phyloP scores from a whole-genome alignment of 2,113 vertebrate species.

The Nestor notabilis region DNA sequence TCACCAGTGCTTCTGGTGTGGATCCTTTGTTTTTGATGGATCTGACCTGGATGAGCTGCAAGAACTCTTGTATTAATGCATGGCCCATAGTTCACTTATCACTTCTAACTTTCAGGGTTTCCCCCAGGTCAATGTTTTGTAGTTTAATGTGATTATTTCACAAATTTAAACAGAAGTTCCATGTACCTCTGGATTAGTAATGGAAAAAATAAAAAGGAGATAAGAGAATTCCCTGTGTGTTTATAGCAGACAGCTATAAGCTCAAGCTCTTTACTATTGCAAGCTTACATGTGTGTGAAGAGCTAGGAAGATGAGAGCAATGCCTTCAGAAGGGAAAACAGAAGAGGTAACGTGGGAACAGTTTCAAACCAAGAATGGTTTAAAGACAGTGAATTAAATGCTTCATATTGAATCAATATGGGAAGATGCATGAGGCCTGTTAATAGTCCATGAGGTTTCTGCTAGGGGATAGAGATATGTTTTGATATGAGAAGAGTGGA shows the following conservation, averaged over 20 bases:
- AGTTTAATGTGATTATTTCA: neutral
- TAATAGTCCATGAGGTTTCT: neutral
- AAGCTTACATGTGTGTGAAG: neutral
- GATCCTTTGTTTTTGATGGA: neutral
- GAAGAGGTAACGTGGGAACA: neutral
- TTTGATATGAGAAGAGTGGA: neutral
- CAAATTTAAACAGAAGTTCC: neutral
- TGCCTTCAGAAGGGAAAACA: neutral
- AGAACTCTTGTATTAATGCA: neutral
- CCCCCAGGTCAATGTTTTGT: neutral
- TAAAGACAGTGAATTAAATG: neutral
- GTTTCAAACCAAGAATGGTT: neutral
- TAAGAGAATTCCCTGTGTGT: neutral
- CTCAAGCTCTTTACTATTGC: neutral
- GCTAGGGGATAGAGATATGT: neutral
- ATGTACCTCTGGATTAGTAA: neutral
- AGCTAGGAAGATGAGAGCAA: neutral
- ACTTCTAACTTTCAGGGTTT: neutral
- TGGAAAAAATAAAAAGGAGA: neutral
- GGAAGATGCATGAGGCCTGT: neutral
- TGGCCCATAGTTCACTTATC: neutral
- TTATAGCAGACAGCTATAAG: neutral
- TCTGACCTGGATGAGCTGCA: neutral
- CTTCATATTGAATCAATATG: neutral
- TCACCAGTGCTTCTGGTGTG: neutral